Conservation (phyloP, 1,140 invertebrate genomes). For the Caenorhabditis remanei region DNA sequence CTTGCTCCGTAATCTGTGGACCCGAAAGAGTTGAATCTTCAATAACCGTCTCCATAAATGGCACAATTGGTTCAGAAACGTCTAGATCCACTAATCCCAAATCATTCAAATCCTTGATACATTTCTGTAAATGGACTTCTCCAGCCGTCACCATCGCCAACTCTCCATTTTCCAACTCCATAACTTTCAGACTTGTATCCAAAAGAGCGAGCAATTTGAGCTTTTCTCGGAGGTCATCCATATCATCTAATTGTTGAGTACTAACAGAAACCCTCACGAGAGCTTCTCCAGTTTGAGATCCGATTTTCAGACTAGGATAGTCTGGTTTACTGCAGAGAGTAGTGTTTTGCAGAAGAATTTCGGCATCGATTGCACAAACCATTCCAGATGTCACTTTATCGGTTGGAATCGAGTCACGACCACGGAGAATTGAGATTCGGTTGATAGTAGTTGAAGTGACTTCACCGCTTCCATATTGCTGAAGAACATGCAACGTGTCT, state of each 20-base stretch:
- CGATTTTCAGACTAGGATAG: slow-evolving; percentile 33
- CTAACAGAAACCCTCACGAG: slow-evolving; percentile 95
- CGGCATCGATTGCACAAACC: slow-evolving; percentile 85
- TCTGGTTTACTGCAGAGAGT: slow-evolving; percentile 46
- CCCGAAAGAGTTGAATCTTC: slow-evolving; percentile 79
- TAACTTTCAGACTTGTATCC: slow-evolving; percentile 81
- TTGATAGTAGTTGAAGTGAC: slow-evolving; percentile 80
- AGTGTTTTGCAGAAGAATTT: slow-evolving; percentile 79
- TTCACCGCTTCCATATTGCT: background rate
- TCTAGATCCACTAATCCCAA: slow-evolving; percentile 70
- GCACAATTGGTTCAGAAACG: slow-evolving; percentile 95
- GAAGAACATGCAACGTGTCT: slow-evolving; percentile 53
- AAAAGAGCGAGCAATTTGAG: slow-evolving; percentile 89
- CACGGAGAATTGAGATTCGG: slow-evolving; percentile 91
- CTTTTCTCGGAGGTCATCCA: slow-evolving; percentile 86
- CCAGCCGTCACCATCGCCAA: slow-evolving; percentile 95
- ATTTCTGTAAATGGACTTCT: slow-evolving; percentile 96
- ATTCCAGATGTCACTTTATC: slow-evolving; percentile 89
- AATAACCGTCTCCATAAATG: slow-evolving; percentile 93
- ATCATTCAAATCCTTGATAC: slow-evolving; percentile 83
- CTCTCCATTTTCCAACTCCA: slow-evolving; percentile 87
- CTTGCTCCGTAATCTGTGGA: slow-evolving; percentile 72
- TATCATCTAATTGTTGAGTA: slow-evolving; percentile 84
- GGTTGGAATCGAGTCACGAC: slow-evolving; percentile 88
- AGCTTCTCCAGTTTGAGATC: slow-evolving; percentile 82